Conservation (phyloP, 2,113 vertebrate genomes). For the Pelvicachromis taeniatus region DNA sequence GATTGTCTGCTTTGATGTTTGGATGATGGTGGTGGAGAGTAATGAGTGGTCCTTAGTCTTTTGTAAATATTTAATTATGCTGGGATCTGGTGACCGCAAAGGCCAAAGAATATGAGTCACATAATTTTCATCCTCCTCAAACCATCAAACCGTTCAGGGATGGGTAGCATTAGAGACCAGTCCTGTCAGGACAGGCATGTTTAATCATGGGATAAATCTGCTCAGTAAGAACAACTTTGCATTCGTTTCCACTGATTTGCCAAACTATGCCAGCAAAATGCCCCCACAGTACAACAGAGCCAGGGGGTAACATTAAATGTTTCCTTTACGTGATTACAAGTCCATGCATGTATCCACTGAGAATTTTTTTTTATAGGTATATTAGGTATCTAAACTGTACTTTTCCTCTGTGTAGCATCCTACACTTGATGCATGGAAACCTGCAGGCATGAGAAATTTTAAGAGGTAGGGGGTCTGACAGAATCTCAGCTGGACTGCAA, state of each 20-base stretch:
- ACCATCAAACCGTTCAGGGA: not conserved
- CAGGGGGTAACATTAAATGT: not conserved
- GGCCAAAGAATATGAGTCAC: not conserved
- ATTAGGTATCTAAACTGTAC: not conserved
- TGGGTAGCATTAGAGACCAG: not conserved
- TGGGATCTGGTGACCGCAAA: not conserved
- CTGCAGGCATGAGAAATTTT: slow-evolving; percentile 21
- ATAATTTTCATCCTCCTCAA: not conserved
- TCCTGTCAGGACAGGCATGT: not conserved
- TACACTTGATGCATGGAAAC: not conserved
- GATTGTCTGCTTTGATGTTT: not conserved
- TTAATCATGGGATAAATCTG: not conserved
- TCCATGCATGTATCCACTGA: not conserved
- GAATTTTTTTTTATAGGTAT: rapidly evolving
- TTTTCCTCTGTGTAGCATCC: not conserved
- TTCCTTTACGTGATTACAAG: not conserved
- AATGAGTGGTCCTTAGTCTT: not conserved
- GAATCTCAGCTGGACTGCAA: slow-evolving; percentile 13
- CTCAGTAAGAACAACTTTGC: not conserved
- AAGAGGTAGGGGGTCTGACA: slow-evolving; percentile 20
- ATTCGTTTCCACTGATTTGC: not conserved
- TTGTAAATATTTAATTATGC: not conserved
- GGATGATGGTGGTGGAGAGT: not conserved
- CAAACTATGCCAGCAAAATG: not conserved
- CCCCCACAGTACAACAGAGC: not conserved